Base-by-base conservation (phyloP, 2,888 invertebrate species). In the Netelia virgata region DNA sequence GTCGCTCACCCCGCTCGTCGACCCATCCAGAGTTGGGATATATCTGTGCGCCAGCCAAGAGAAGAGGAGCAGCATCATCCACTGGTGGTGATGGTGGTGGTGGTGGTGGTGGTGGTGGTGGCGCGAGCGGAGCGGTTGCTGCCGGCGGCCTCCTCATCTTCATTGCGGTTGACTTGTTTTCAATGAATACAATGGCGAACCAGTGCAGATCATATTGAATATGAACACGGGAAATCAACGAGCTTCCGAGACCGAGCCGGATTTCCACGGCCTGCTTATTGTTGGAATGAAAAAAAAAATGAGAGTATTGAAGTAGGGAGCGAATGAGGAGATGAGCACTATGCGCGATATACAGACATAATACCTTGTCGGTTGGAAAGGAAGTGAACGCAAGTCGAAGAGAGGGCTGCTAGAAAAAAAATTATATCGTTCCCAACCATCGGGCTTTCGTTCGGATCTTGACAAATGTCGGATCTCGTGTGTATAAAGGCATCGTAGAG, bases 181-280 rank as follows among this genome's bases (percentile, higher is more conserved):
- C 93, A 93, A 93, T 93, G 93, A 92, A 93, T 90, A 93, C 93
- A 93, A 93, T 93, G 91, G 90, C 90, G 90, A 88, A 66, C 82
- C 77, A 61, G 64, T 53, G 89, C 91, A 90, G 92, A 92, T 93
- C 92, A 93, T 93, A 93, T 93, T 93, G 92, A 93, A 93, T 93
- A 93, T 93, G 92, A 93, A 93, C 93, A 93, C 92, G 92, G 91
- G 89, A 92, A 93, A 93, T 93, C 92, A 93, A 93, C 93, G 93
- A 92, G 92, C 88, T 91, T 85, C 86, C 83, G 81, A 86, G 87
- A 89, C 82, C 88, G 86, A 86, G 84, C 74, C 82, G 83, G 84
- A 88, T 88, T 88, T 88, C 85, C 88, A 87, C 82, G 84, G 83
- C 84, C 83, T 85, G 79, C 57, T 85, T 87, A 86, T 87, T 87